Conservation (phyloP, 37 sponge, comb jelly and placozoan genomes). For the Dysidea cf. avara region DNA sequence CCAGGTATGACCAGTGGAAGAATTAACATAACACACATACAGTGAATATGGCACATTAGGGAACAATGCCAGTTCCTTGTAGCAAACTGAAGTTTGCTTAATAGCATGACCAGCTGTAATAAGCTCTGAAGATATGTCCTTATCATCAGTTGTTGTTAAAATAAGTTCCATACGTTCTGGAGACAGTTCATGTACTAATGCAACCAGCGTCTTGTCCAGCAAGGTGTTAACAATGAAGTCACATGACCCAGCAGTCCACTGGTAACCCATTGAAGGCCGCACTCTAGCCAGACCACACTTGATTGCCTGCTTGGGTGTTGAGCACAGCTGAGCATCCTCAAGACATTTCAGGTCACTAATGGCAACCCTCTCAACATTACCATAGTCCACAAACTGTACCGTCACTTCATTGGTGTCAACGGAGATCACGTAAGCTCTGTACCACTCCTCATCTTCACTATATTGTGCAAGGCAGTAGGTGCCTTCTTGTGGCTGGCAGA, state of each 20-base stretch:
- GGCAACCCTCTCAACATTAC: constrained; percentile 18
- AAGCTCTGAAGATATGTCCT: neutral
- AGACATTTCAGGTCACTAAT: neutral
- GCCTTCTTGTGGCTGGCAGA: neutral
- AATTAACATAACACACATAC: no score
- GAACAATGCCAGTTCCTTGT: no score
- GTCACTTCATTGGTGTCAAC: neutral
- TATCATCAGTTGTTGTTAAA: neutral
- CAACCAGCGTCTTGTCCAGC: no score
- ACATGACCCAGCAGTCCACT: no score
- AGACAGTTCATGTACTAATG: no score
- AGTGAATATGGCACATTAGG: no score
- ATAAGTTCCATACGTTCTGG: no score
- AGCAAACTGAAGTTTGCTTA: no score
- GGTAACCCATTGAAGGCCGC: no score
- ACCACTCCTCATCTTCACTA: constrained; percentile 64
- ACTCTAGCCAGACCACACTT: constrained; percentile 21
- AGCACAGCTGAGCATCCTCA: no score
- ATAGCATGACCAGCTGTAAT: neutral
- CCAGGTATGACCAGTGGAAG: no score
- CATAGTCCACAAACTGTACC: constrained; percentile 56
- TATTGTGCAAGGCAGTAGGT: constrained; percentile 54
- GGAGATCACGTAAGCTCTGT: constrained; percentile 44
- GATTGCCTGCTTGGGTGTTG: constrained; percentile 25
- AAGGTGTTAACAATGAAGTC: no score